Percentiles rank a stretch among this genome's conserved stretches.
phyloP scores from a whole-genome alignment of 1,140 invertebrate species.

The Megalopta genalis region DNA sequence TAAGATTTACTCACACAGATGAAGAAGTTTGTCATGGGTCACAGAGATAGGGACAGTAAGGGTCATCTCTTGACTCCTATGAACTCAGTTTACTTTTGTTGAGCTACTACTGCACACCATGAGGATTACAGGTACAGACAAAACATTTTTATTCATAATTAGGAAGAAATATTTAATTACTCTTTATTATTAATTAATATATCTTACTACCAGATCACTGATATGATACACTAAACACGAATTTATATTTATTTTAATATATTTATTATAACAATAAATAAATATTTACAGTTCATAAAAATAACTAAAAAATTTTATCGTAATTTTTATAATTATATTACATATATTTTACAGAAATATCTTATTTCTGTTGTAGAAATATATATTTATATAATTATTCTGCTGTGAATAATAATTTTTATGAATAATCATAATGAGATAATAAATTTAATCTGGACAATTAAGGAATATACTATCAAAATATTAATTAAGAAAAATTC shows the following conservation, averaged over 20 bases:
- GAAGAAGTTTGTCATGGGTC: constrained; percentile 63
- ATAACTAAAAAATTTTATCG: constrained; percentile 10
- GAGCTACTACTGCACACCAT: constrained; percentile 68
- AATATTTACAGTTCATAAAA: neutral
- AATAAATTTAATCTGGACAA: constrained; percentile 1
- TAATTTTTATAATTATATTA: constrained; percentile 8
- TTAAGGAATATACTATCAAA: neutral
- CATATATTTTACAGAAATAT: neutral
- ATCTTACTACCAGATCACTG: constrained; percentile 3
- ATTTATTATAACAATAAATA: neutral
- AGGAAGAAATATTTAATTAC: constrained; percentile 22
- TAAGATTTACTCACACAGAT: constrained; percentile 64
- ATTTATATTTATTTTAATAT: neutral
- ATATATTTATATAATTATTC: neutral
- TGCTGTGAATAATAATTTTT: neutral
- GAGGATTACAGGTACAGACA: constrained; percentile 67
- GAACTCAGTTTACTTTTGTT: constrained; percentile 70
- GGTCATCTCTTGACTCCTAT: constrained; percentile 75
- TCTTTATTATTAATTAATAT: neutral
- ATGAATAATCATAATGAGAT: neutral
- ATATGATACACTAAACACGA: neutral
- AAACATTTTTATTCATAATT: constrained; percentile 32
- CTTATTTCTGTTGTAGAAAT: neutral
- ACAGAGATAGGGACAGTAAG: constrained; percentile 69
- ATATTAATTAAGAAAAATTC: constrained; percentile 21